Base-by-base conservation (phyloP, 2,888 invertebrate genomes). In the Xanthia togata region DNA sequence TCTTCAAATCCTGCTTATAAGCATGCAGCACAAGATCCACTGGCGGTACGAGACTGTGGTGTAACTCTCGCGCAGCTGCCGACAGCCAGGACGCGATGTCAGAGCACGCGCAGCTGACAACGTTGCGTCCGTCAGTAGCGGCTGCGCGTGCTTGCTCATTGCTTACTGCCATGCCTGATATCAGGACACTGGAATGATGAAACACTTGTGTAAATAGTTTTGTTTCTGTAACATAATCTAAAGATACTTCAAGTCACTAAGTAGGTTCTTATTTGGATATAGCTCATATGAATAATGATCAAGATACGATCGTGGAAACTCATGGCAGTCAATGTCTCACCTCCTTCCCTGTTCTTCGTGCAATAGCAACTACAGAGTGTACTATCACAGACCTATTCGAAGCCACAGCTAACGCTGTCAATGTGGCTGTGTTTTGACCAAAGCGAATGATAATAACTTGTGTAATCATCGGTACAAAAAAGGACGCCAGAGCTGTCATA, bases 151-250 rank as follows among this genome's bases (percentile, higher is more conserved):
- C 95, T 78, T 96, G 96, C 81, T 96, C 96, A 78, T 95, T 96
- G 88, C 94, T 96, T 1, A 96, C 89, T 11, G 92, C 93, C 96
- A 96, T 96, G n/a, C 96, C 96, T 1, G 93, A 91, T 86, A 96
- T 93, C 1, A 96, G 87, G 26, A 90, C 90, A 83, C 96, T 96
- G 92, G 1, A 90, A 90, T 57, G 0, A 26, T 17, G 41, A 35
- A 38, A 5, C 11, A 20, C 2, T 55, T 47, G 31, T 79, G 57
- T 14, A 11, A 31, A n/a, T 4, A 0, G 4, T 41, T 26, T 50
- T 68, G 17, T 12, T 12, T 55, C n/a, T 55, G n/a, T 53, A 23
- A 53, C 23, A 50, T n/a, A n/a, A n/a, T 50, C 20, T 50, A 20
- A 50, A 50, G 1, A 23, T 53, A 53, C 53, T 53, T 23, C 6